Evolutionary conservation across 2,888 invertebrate species (phyloP), one percentile per base, ranked within the genome.

Genomic region (Miltochrista miniata): DNA sequence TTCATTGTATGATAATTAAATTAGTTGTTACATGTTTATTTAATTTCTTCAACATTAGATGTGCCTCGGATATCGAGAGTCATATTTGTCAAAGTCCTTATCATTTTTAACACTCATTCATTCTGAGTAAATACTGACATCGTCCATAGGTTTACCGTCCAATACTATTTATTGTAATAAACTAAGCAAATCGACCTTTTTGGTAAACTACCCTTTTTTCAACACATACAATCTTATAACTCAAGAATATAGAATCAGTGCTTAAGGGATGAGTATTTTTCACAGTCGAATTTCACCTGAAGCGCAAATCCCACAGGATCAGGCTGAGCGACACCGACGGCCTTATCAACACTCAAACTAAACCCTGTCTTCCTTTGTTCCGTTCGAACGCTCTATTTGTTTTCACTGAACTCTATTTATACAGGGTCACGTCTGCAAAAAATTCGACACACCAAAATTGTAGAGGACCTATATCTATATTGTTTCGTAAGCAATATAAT

Each of bases 221-320:
- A 44, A 48, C 36, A 38, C 34, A 48, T 37, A 47, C 43, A 45
- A 15, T 35, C 12, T 24, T 36, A n/a, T n/a, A 30, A 40, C 11
- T 7, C 42, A 50, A 44, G 43, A 54, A 54, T 51, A 55, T 57
- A 54, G 45, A 59, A 54, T 60, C 36, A 44, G 18, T 37, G 43
- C 54, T 36, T 45, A 34, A 49, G 41, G 62, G 62, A 63, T 71
- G 70, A 64, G 51, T 62, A 63, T 57, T 54, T 48, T 56, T 60
- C 72, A 70, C 70, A 69, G 60, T 51, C 61, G 68, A 72, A 76
- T 81, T 38, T 79, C 76, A 77, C 79, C 72, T 76, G 67, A 55
- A 61, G 62, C 60, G 61, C 70, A 76, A 75, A 76, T 77, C 69
- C 74, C 70, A 54, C 41, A 37, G 74, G 74, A 73, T 77, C 41